Conservation (phyloP, 1,140 invertebrate genomes). For the Ceratoteleas bidentatus region DNA sequence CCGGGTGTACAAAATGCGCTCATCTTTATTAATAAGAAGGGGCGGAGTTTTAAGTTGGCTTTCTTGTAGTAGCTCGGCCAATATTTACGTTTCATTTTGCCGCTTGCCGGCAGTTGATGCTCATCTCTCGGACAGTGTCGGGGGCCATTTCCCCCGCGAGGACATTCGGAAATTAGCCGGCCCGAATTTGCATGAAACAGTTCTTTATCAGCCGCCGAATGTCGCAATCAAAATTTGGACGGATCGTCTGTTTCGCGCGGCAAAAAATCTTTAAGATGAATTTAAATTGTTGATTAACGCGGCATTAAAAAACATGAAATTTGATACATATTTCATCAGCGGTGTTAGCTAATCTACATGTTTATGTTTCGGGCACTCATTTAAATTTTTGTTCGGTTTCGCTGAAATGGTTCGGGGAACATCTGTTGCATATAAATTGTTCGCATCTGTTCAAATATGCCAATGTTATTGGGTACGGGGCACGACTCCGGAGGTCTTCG, state of each 20-base stretch:
- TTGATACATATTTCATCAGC: constrained; percentile 50
- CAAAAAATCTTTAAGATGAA: constrained; percentile 13
- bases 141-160: constrained; percentile 26
- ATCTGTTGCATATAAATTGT: constrained; percentile 53
- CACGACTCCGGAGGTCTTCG: background rate
- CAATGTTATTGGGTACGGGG: constrained; percentile 3
- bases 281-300: constrained; percentile 50
- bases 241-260: background rate
- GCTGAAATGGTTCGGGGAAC: constrained; percentile 24
- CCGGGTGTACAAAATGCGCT: constrained; percentile 69
- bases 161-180: constrained; percentile 41
- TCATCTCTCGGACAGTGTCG: constrained; percentile 47
- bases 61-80: constrained; percentile 64
- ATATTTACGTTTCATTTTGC: constrained; percentile 75
- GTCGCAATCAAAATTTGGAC: constrained; percentile 2
- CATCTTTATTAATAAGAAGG: constrained; percentile 73
- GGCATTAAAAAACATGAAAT: constrained; percentile 58
- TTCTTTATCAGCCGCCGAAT: constrained; percentile 14
- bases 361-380: constrained; percentile 46
- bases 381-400: constrained; percentile 52
- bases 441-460: constrained; percentile 40
- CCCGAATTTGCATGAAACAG: constrained; percentile 32
- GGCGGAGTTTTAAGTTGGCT: constrained; percentile 69
- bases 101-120: constrained; percentile 40
- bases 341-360: constrained; percentile 52